Base-by-base conservation (phyloP, 1,140 invertebrate species). In the Nasonia giraulti region DNA sequence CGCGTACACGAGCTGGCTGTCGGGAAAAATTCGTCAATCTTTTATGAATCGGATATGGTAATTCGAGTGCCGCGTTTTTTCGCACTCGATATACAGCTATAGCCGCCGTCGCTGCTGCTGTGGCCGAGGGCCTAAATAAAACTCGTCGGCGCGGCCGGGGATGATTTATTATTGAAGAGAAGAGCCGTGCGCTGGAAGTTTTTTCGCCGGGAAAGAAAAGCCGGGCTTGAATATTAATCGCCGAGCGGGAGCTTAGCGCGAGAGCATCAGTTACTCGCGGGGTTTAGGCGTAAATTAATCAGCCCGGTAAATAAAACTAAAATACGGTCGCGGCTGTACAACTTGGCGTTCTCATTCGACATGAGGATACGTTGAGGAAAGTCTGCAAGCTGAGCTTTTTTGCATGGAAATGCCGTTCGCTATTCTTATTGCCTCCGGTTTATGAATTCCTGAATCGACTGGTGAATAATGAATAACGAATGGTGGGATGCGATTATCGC, bases 251-350 rank as follows among this genome's bases (percentile, higher is more conserved):
- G 81, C 73, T 83, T 76, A 77, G 37, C 81, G 74, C 44, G 69
- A 55, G n/a, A n/a, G n/a, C 66, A 37, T 7, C 10, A 33, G 69
- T 27, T 27, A 27, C 68, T 37, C 44, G 76, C 2, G 33, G 55
- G 47, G 74, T 83, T 83, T 78, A 78, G 74, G 75, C 82, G 75
- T 83, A 83, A 83, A 83, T 83, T 83, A 83, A 83, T 83, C 82
- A 83, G 69, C 20, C 2, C 20, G 23, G 78, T 23, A 66, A 37
- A 66, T 78, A 78, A 78, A 78, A 31, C 6, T 37, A 78, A 68
- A n/a, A 80, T 20, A 47, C 47, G 66, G 31, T 2, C 12, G 33
- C 37, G 4, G 50, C 50, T 55, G 27, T 27, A 27, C 27, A 27
- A 55, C 50, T 55, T 44, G 1, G 40, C 40, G 31, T 66, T 31